Percentiles rank a stretch among this genome's conserved stretches.
Conservation (phyloP, 2,888 invertebrate genomes). For the Drosophila setosimentum region DNA sequence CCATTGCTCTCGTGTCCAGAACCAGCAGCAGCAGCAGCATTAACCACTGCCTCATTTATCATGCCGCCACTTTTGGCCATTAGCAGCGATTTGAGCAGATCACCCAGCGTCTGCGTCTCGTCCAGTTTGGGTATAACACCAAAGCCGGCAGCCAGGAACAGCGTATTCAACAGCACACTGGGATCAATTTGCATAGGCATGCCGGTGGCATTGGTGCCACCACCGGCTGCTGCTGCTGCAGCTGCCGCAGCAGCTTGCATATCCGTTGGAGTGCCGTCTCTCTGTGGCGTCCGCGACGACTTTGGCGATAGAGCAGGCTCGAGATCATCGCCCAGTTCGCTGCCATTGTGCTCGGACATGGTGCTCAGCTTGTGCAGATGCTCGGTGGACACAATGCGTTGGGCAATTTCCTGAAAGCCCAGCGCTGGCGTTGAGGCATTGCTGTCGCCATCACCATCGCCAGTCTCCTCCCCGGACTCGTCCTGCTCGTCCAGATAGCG, state of each 20-base stretch:
- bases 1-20: constrained; percentile 59
- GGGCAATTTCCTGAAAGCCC: constrained; percentile 56
- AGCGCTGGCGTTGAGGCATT: constrained; percentile 86
- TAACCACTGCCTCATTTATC: constrained; percentile 61
- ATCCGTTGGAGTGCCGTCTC: constrained; percentile 33
- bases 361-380: constrained; percentile 72
- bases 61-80: constrained; percentile 73
- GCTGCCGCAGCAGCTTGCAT: constrained; percentile 25
- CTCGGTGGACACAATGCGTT: constrained; percentile 68
- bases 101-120: constrained; percentile 81
- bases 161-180: constrained; percentile 81
- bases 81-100: constrained; percentile 80
- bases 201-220: constrained; percentile 46
- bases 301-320: constrained; percentile 60
- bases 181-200: constrained; percentile 77
- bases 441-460: constrained; percentile 84
- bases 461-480: constrained; percentile 85
- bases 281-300: constrained; percentile 33
- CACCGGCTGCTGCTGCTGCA: constrained; percentile 17
- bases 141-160: constrained; percentile 81
- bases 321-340: constrained; percentile 61
- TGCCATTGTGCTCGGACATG: constrained; percentile 75
- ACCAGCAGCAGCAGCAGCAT: constrained; percentile 46
- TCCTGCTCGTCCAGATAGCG: constrained; percentile 76
- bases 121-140: constrained; percentile 74